Conservation (phyloP, 2,113 vertebrate species). For the Zosterops pallidus region DNA sequence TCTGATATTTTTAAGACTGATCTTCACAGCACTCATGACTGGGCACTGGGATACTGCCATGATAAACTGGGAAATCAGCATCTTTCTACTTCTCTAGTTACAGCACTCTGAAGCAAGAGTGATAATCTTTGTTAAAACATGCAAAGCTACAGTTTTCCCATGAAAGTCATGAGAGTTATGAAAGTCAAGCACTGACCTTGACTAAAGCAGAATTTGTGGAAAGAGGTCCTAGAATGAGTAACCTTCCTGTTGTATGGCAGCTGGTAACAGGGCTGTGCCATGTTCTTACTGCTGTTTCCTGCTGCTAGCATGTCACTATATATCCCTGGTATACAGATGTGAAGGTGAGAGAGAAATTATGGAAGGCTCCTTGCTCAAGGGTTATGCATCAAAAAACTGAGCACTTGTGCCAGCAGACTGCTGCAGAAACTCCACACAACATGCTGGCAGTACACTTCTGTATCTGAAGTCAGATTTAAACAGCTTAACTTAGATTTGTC, state of each 20-base stretch:
- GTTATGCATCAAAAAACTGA: neutral
- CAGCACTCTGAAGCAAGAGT: neutral
- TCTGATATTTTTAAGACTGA: neutral
- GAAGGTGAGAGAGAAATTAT: neutral
- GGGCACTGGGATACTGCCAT: neutral
- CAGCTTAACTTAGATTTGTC: neutral
- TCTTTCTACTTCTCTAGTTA: neutral
- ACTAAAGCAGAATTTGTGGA: neutral
- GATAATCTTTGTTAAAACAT: neutral
- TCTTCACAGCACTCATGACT: neutral
- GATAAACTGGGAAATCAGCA: neutral
- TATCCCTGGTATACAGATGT: neutral
- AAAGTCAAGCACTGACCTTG: neutral
- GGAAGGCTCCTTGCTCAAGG: neutral
- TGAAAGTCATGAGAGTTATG: neutral
- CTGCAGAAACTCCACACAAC: neutral
- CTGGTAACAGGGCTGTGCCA: neutral
- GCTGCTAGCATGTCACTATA: accelerated
- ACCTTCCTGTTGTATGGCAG: neutral
- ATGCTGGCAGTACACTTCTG: neutral
- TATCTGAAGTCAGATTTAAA: neutral
- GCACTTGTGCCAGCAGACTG: neutral
- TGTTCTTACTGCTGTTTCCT: neutral
- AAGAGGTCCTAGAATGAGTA: neutral
- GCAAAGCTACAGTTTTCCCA: neutral